These are phyloP conservation scores for Solenopsis fugax DNA, from an alignment of 1,140 invertebrate genomes.

Conservation along the genomic window DNA sequence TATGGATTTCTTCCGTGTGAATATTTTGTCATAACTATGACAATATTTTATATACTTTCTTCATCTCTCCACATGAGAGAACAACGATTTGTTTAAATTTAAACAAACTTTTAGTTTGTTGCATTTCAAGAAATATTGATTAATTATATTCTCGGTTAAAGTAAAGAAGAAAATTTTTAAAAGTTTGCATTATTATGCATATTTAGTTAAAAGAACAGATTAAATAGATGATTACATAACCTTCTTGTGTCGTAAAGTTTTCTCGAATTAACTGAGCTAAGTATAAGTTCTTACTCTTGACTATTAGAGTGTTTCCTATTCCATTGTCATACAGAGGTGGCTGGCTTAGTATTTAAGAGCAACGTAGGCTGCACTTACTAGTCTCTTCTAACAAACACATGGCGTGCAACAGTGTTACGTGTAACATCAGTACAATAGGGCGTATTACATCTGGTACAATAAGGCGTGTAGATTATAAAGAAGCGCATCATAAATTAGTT, in stretches of 20 bases:
- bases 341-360: slow-evolving; percentile 6
- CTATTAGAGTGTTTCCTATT: slow-evolving; percentile 33
- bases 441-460: slow-evolving; percentile 8
- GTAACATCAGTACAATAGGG: background rate
- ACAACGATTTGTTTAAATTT: background rate
- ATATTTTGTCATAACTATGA: background rate
- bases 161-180: background rate
- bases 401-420: slow-evolving; percentile 8
- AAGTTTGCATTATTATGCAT: background rate
- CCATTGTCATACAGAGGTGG: slow-evolving; percentile 34
- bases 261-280: slow-evolving; percentile 22
- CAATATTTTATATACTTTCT: background rate
- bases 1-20: background rate
- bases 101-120: background rate
- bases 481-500: slow-evolving; percentile 24
- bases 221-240: slow-evolving; percentile 3
- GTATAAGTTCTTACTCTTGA: slow-evolving; percentile 3
- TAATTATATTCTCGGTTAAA: background rate
- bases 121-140: background rate
- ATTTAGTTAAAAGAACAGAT: background rate
- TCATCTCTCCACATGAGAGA: background rate
- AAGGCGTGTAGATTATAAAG: slow-evolving; percentile 13
- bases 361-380: slow-evolving; percentile 21
- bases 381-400: slow-evolving; percentile 21
- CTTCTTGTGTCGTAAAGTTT: background rate